Evolutionary conservation across 2,797 vertebrate genomes (phyloP).

Genomic region (Adelosebastes latens): DNA sequence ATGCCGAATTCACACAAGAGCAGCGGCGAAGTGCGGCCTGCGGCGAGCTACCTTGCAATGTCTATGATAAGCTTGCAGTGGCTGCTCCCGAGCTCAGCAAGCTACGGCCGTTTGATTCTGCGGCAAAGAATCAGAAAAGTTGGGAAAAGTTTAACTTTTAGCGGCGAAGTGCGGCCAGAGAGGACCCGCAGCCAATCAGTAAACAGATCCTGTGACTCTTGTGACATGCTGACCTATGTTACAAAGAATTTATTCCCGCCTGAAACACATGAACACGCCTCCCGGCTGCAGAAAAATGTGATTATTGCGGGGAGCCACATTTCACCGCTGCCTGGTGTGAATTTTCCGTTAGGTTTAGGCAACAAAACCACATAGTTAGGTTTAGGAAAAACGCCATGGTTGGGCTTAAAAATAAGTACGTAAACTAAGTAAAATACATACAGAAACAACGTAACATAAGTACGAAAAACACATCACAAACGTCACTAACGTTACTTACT

Average conservation of each 20-base stretch:
- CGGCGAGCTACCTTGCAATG: too few species aligned
- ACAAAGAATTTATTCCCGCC: not conserved
- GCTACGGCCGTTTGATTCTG: too few species aligned
- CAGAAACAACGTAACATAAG: not conserved
- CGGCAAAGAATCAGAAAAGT: too few species aligned
- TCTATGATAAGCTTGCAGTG: not conserved
- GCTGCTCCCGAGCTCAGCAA: too few species aligned
- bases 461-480: not conserved
- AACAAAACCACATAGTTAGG: not conserved
- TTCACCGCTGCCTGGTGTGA: not conserved
- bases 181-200: not conserved
- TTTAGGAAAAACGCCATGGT: not conserved
- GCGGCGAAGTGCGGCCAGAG: not conserved
- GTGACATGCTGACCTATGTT: rapidly evolving
- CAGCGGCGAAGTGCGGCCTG: too few species aligned
- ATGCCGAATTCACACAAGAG: too few species aligned
- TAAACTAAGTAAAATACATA: not conserved
- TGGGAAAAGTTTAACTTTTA: not conserved
- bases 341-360: too few species aligned
- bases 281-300: not conserved
- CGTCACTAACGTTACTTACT: not conserved
- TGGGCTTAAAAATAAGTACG: not conserved
- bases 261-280: not conserved
- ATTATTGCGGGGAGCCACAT: not conserved
- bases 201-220: not conserved